These are phyloP conservation scores for Malthinus seriepunctatus DNA, from an alignment of 2,888 invertebrate species.

Conservation along the genomic window DNA sequence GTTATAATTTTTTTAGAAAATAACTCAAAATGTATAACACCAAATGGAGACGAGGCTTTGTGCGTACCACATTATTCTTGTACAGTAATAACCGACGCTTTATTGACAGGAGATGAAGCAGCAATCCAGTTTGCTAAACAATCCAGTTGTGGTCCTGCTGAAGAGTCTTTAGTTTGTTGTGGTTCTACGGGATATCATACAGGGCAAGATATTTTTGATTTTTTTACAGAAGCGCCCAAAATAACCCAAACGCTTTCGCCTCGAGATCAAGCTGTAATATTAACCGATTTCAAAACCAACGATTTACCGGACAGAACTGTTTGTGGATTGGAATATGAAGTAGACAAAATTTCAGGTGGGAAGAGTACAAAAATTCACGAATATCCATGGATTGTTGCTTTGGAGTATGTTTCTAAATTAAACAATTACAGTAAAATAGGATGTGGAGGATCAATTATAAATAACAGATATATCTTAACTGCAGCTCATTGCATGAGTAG, in stretches of 20 bases:
- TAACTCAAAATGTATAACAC: slow-evolving; percentile 1
- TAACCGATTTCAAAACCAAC: not conserved
- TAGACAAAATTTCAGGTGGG: slow-evolving; percentile 32
- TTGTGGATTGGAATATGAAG: slow-evolving; percentile 9
- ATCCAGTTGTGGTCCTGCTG: slow-evolving; percentile 1
- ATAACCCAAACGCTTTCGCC: not conserved
- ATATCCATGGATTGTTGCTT: slow-evolving; percentile 53
- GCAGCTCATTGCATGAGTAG: slow-evolving; percentile 50
- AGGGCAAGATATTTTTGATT: not conserved
- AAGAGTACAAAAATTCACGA: slow-evolving; percentile 48
- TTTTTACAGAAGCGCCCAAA: not conserved
- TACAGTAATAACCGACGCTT: not conserved
- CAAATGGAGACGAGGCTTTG: slow-evolving; percentile 4
- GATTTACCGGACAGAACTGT: slow-evolving; percentile 7
- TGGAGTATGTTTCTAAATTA: slow-evolving; percentile 46
- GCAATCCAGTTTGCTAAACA: not conserved
- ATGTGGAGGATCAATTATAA: slow-evolving; percentile 55
- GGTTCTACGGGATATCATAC: slow-evolving; percentile 13
- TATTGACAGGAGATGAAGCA: not conserved
- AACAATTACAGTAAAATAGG: not conserved
- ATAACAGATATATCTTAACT: slow-evolving; percentile 52
- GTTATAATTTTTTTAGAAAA: slow-evolving; percentile 4
- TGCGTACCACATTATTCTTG: not conserved
- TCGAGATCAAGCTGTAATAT: not conserved
- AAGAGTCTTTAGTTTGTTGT: slow-evolving; percentile 44